These are phyloP conservation scores for Drosophila birchii DNA, from an alignment of 2,888 invertebrate genomes.

Conservation along the genomic window DNA sequence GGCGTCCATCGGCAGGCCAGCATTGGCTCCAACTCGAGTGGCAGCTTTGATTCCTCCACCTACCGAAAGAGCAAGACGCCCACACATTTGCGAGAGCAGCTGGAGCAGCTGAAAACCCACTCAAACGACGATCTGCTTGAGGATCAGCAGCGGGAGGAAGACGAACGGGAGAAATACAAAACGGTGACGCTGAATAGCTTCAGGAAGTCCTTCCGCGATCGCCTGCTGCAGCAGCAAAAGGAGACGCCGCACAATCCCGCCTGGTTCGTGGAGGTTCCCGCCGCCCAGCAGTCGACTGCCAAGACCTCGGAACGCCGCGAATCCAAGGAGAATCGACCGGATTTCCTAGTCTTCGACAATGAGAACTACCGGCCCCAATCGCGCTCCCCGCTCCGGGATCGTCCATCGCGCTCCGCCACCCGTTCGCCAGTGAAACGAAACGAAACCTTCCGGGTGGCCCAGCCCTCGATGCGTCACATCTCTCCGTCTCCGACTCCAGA, in stretches of 20 bases:
- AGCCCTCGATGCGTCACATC: conserved; percentile 55
- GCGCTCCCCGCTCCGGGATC: conserved; percentile 81
- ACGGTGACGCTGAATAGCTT: conserved; percentile 84
- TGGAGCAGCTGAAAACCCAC: conserved; percentile 80
- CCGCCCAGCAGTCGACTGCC: conserved; percentile 35
- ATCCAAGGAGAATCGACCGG: conserved; percentile 73
- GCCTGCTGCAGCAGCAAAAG: conserved; percentile 79
- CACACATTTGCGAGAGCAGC: conserved; percentile 75
- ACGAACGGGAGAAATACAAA: conserved; percentile 81
- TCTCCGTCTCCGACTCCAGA: conserved; percentile 58
- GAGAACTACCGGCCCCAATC: conserved; percentile 83
- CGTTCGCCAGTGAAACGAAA: conserved; percentile 79
- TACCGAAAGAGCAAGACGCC: conserved; percentile 82
- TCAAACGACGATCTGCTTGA: conserved; percentile 61
- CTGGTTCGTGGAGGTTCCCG: conserved; percentile 84
- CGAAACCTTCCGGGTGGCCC: conserved; percentile 77
- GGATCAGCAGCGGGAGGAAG: conserved; percentile 56
- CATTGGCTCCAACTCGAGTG: conserved; percentile 60
- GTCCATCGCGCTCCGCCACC: conserved; percentile 64
- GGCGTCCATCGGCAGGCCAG: conserved; percentile 55
- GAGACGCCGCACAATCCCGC: conserved; percentile 83
- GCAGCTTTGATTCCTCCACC: conserved; percentile 80
- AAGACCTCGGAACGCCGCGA: conserved; percentile 28
- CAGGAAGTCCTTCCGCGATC: conserved; percentile 83
- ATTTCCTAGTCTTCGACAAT: conserved; percentile 81